These are phyloP conservation scores for Ypsolopha scabrella DNA, from an alignment of 2,888 invertebrate species.

Conservation along the genomic window DNA sequence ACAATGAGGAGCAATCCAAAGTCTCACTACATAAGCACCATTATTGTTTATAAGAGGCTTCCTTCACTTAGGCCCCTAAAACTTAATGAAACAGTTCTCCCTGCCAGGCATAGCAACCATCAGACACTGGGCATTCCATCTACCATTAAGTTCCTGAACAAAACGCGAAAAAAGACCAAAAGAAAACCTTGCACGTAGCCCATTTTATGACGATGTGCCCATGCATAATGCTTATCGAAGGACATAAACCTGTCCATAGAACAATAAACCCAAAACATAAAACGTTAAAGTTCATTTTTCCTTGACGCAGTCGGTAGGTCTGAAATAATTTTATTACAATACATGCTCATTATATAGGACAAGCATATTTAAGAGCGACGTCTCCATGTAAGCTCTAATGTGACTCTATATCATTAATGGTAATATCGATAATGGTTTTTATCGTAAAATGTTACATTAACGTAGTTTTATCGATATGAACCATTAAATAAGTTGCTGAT, in stretches of 20 bases:
- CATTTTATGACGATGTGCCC: conserved; percentile 35
- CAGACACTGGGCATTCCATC: not conserved
- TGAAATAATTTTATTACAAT: conserved; percentile 47
- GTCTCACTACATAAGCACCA: no score
- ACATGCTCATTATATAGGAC: conserved; percentile 32
- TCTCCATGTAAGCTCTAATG: conserved; percentile 32
- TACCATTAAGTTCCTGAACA: not conserved
- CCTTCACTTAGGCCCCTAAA: no score
- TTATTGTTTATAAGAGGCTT: no score
- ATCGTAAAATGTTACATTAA: no score
- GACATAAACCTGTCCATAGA: not conserved
- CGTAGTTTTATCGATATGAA: no score
- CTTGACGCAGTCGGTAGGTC: conserved; percentile 16
- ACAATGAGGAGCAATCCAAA: no score
- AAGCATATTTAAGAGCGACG: conserved; percentile 39
- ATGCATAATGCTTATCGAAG: conserved; percentile 27
- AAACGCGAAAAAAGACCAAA: not conserved
- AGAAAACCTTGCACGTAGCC: conserved; percentile 12
- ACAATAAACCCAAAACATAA: not conserved
- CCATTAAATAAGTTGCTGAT: no score
- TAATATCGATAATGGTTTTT: not conserved
- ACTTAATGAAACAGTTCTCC: no score
- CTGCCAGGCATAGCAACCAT: no score
- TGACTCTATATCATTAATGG: not conserved
- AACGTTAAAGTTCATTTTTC: conserved; percentile 12